These are phyloP conservation scores for Acipenser transmontanus DNA, from an alignment of 2,797 vertebrate species.

Conservation along the genomic window DNA sequence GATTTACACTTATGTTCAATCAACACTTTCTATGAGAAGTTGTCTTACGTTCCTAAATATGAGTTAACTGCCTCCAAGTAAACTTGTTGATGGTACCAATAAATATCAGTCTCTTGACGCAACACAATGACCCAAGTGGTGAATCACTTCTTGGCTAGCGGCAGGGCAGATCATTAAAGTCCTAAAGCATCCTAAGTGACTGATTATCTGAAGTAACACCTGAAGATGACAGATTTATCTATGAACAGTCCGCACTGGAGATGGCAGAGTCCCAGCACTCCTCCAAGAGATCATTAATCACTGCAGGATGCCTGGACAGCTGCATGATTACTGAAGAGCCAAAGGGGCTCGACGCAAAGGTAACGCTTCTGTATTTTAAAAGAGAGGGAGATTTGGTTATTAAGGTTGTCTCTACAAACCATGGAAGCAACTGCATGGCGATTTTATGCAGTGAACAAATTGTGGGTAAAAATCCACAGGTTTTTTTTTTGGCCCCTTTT, in stretches of 20 bases:
- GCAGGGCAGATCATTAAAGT: conserved; percentile 36
- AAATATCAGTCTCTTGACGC: conserved; percentile 38
- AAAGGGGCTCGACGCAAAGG: background rate
- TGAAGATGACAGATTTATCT: conserved; percentile 35
- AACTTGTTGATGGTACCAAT: conserved; percentile 30
- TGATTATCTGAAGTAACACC: conserved; percentile 42
- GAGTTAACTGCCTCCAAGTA: conserved; percentile 13
- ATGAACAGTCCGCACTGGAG: conserved; percentile 20
- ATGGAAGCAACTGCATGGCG: too few relatives aligned
- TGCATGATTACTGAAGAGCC: conserved; percentile 10
- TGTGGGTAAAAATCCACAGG: too few relatives aligned
- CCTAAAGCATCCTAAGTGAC: conserved; percentile 29
- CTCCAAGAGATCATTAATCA: conserved; percentile 22
- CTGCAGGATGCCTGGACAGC: conserved; percentile 13
- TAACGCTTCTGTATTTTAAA: too few relatives aligned
- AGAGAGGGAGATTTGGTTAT: too few relatives aligned
- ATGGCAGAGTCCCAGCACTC: conserved; percentile 29
- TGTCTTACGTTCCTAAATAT: conserved; percentile 22
- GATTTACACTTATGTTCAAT: too few relatives aligned
- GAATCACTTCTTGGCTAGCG: conserved; percentile 42
- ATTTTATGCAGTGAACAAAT: too few relatives aligned
- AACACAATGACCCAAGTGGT: conserved; percentile 33
- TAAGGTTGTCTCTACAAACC: too few relatives aligned
- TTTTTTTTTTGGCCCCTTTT: too few relatives aligned
- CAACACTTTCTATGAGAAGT: too few relatives aligned